Conservation (phyloP, 2,797 vertebrate species). For the Tiaroga cobitis region DNA sequence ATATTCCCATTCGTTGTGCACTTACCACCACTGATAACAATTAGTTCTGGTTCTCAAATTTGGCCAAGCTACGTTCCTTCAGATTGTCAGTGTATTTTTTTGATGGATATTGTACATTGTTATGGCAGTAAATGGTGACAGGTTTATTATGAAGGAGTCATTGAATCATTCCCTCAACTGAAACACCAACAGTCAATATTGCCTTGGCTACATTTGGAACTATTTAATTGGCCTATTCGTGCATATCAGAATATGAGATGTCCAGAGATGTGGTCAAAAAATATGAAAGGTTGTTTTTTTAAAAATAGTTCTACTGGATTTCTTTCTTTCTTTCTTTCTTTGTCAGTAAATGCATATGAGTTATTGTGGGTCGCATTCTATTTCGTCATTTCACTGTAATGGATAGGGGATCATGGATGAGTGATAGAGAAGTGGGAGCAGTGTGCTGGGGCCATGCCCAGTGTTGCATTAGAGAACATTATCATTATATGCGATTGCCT, state of each 20-base stretch:
- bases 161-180: not conserved
- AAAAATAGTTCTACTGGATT: not conserved
- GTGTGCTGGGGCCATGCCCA: not conserved
- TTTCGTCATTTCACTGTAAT: not conserved
- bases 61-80: not conserved
- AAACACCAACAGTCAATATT: not conserved
- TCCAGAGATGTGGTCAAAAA: not conserved
- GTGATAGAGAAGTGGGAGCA: too few relatives aligned
- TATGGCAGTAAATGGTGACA: not conserved
- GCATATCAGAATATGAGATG: not conserved
- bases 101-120: too few relatives aligned
- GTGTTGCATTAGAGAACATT: not conserved
- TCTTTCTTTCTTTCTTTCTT: not conserved
- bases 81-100: not conserved
- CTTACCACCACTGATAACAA: too few relatives aligned
- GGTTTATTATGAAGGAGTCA: not conserved
- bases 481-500: not conserved
- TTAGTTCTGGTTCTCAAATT: not conserved
- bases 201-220: not conserved
- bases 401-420: too few relatives aligned
- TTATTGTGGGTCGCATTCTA: not conserved
- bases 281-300: not conserved
- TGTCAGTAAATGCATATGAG: too few relatives aligned
- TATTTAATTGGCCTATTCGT: not conserved
- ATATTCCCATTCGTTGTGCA: too few relatives aligned